Evolutionary conservation across 1,140 invertebrate species (phyloP), one percentile per base, ranked within the genome.

Genomic region (Drosophila micromelanica): DNA sequence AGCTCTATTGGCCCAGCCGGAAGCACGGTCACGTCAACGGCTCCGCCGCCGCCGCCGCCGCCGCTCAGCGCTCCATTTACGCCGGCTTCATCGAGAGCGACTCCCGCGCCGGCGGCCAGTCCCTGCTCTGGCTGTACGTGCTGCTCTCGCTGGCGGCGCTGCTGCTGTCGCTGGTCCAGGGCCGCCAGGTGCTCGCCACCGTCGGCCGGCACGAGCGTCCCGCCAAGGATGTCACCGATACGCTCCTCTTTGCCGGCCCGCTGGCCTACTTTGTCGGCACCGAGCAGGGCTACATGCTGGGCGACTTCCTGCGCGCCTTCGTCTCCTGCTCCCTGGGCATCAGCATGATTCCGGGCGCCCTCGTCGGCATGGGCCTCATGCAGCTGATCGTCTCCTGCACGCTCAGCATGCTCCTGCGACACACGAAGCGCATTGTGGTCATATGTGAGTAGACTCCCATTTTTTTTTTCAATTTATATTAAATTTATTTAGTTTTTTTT

Each of bases 271-370:
- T 95, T 69, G 95, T 95, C 60, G 95, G 95, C 27, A 92, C 95
- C 17, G 95, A 95, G 73, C 95, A 95, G 81, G 94, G 94, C 37
- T 95, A 95, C 68, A 95, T 95, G 90, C 93, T 94, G 55, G 93
- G 94, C 2, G 95, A 95, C 68, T 95, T 95, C 75, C 93, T 94
- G 40, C 94, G 95, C 91, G 91, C 91, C 35, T 92, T 91, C 43
- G 90, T 92, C 20, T 91, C 91, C 27, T 95, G 95, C 78, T 93
- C 95, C 0, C 77, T 95, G 72, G 95, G 94, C 11, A 93, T 94
- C 13, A 93, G 93, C 8, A 93, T 94, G 57, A 92, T 95, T 2
- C 93, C 93, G 30, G 91, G 95, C 30, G 94, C 95, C 8, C 94
- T 95, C 56, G 77, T 95, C 6, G 93, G 94, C 57, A 93, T 95